phyloP scores from a whole-genome alignment of 92 coral and sea anemone genomes.

The Epizoanthus rinbou region DNA sequence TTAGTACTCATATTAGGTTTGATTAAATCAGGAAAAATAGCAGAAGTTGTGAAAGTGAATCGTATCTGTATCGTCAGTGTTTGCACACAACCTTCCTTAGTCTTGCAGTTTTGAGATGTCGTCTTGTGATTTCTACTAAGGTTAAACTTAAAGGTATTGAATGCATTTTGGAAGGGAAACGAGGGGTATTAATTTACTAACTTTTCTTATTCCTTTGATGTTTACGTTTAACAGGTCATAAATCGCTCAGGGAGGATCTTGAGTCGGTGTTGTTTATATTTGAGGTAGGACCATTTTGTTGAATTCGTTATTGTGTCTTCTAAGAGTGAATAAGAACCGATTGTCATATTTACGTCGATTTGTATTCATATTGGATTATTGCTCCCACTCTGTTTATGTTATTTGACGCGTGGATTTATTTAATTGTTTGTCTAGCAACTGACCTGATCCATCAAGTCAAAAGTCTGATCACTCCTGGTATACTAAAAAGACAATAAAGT shows the following conservation, averaged over 20 bases:
- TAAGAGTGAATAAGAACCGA: constrained; percentile 4
- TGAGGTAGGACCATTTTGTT: constrained; percentile 69
- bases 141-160: no score
- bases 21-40: not conserved
- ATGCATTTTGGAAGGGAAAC: no score
- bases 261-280: constrained; percentile 83
- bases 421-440: constrained; percentile 32
- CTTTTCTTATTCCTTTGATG: not conserved
- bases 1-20: constrained; percentile 16
- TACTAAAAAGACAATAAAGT: constrained; percentile 8
- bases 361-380: no score
- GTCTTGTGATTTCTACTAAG: no score
- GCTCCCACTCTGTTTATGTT: not conserved
- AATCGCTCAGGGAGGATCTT: constrained; percentile 91
- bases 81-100: not conserved
- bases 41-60: not conserved
- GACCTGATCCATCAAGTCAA: not conserved
- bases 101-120: not conserved
- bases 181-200: not conserved
- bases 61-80: not conserved
- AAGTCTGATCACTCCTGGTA: not conserved
- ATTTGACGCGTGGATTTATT: constrained; percentile 16
- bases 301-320: not conserved
- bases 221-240: constrained; percentile 72
- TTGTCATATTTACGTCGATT: not conserved